Base-by-base conservation (phyloP, 2,888 invertebrate genomes). In the Scaptomyza caliginosa region DNA sequence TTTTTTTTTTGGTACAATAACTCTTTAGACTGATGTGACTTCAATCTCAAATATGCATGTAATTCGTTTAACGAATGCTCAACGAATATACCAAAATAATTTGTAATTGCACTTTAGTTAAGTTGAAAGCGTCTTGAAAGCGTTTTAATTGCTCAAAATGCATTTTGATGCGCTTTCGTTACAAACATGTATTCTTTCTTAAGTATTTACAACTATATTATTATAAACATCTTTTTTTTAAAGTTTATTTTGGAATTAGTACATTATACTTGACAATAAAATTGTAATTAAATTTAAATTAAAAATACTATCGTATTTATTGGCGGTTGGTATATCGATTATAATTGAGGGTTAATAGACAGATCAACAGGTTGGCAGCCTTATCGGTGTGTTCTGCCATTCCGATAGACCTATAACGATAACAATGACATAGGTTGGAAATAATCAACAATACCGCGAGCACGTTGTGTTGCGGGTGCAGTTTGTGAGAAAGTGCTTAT, bases 11-110 rank as follows among this genome's bases (percentile, higher is more conserved):
- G 45, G 32, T 50, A 52, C 19, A 65, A 58, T 30, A 52, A 50
- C 63, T 74, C 57, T 69, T 74, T 74, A 83, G 81, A 81, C 81
- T 81, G 86, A 81, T 69, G 66, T 79, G 75, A 46, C 60, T 68
- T 58, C 73, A 68, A 58, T 71, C 66, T 75, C 57, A 77, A 77
- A 28, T n/a, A 45, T 45, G 26, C 49, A 59, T 32, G 46, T 23
- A 45, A 67, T 71, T 75, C 76, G 67, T 76, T 60, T 36, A 71
- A 67, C 74, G 74, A 71, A 75, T 69, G 38, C 52, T 67, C 62
- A 58, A 65, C 43, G 42, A 59, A 60, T 54, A 63, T 75, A 74
- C 72, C 74, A 74, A 74, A 76, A 70, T 70, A 70, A 52, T 51
- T 55, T 64, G 13, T 50, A 68, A 54, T 39, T 46, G 42, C 58